Percentiles rank a stretch among this genome's conserved stretches.
phyloP scores from a whole-genome alignment of 2,113 vertebrate species.

The Isichthys henryi region DNA sequence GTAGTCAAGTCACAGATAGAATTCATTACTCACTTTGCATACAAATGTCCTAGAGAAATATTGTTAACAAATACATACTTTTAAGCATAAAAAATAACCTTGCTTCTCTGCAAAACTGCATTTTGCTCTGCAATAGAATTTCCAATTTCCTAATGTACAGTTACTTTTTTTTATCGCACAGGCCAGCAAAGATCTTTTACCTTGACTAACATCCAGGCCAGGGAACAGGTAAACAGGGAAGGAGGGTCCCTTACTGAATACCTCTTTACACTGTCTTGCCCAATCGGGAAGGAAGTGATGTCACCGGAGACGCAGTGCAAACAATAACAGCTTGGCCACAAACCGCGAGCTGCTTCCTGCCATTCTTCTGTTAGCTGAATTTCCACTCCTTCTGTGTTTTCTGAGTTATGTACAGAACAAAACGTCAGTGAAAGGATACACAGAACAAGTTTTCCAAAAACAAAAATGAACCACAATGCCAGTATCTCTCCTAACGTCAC shows the following conservation, averaged over 20 bases:
- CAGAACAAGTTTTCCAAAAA: neutral
- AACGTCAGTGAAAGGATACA: neutral
- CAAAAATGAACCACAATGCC: neutral
- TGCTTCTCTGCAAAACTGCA: neutral
- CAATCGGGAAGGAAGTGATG: slow-evolving; percentile 41
- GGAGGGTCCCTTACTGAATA: neutral
- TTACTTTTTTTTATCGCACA: neutral
- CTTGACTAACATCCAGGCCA: neutral
- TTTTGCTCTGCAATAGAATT: neutral
- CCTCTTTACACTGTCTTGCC: slow-evolving; percentile 11
- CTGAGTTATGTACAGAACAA: neutral
- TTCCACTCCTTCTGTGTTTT: neutral
- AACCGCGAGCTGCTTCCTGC: slow-evolving; percentile 39
- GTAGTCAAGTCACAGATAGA: neutral
- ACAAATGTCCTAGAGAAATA: neutral
- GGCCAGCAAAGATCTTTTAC: neutral
- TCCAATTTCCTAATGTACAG: neutral
- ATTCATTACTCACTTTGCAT: neutral
- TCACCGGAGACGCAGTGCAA: slow-evolving; percentile 25
- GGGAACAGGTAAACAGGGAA: neutral
- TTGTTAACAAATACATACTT: neutral
- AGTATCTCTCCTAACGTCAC: neutral
- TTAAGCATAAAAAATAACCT: neutral
- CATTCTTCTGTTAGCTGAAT: slow-evolving; percentile 32
- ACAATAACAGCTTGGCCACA: slow-evolving; percentile 41